Percentiles rank a stretch among this genome's conserved stretches.
Evolutionary conservation across 1,140 invertebrate genomes (phyloP).

Genomic region (Diorhabda carinulata): DNA sequence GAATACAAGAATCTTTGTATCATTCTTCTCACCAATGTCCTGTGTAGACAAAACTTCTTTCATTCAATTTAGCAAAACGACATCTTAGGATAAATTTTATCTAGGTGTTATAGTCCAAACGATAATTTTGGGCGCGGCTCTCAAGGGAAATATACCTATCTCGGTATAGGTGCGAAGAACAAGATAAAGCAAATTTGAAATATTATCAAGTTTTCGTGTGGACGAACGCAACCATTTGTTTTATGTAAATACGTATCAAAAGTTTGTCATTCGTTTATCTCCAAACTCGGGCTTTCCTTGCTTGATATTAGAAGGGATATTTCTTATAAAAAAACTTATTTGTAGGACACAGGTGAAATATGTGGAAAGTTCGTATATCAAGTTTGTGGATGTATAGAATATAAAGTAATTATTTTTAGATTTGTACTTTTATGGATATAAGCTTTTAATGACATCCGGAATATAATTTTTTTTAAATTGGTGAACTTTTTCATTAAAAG

Average conservation of each 20-base stretch:
- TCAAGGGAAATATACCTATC: slow-evolving; percentile 45
- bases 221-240: slow-evolving; percentile 48
- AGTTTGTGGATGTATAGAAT: no score
- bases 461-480: no score
- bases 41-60: no score
- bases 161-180: slow-evolving; percentile 33
- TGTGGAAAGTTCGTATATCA: background rate
- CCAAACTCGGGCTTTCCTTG: slow-evolving; percentile 11
- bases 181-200: slow-evolving; percentile 42
- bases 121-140: slow-evolving; percentile 23
- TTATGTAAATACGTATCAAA: slow-evolving; percentile 40
- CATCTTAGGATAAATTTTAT: background rate
- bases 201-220: slow-evolving; percentile 50
- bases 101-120: slow-evolving; percentile 4
- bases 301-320: slow-evolving; percentile 5
- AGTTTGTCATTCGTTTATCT: slow-evolving; percentile 37
- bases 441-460: no score
- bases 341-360: background rate
- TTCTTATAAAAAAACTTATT: background rate
- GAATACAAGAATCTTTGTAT: no score
- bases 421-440: no score
- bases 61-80: background rate
- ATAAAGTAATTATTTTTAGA: no score
- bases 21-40: no score
- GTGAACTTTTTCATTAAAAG: no score